These are phyloP conservation scores for Orientallactaga sibirica DNA, from an alignment of 2,797 vertebrate species.

Conservation along the genomic window DNA sequence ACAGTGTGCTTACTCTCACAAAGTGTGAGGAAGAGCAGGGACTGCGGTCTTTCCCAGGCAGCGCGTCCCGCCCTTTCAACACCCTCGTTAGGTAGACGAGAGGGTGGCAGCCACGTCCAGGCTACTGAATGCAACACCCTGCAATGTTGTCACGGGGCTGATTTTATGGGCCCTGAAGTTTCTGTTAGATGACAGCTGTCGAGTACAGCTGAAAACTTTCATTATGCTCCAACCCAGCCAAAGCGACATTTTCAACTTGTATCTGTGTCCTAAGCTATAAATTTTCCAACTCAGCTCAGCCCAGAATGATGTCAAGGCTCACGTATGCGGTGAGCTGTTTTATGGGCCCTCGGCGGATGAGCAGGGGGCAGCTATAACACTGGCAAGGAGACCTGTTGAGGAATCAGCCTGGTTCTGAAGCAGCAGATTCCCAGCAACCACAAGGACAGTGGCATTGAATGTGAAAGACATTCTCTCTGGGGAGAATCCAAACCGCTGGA, in stretches of 20 bases:
- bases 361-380: neutral
- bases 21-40: neutral
- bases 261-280: conserved; percentile 23
- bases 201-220: conserved; percentile 37
- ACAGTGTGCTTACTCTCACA: neutral
- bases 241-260: neutral
- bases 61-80: conserved; percentile 66
- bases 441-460: neutral
- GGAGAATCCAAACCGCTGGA: neutral
- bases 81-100: conserved; percentile 75
- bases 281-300: conserved; percentile 23
- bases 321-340: conserved; percentile 4
- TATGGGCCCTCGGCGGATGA: neutral
- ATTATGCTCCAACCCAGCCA: neutral
- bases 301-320: neutral
- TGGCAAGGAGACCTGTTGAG: neutral
- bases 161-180: conserved; percentile 51
- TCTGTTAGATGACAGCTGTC: conserved; percentile 56
- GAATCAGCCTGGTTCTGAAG: conserved; percentile 52
- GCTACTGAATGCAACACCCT: conserved; percentile 64
- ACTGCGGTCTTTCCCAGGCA: conserved; percentile 14
- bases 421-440: neutral
- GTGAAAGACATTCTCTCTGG: neutral
- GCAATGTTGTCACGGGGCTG: conserved; percentile 58
- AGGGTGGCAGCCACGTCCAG: neutral